These are phyloP conservation scores for Lycocorax pyrrhopterus DNA, from an alignment of 2,113 vertebrate genomes.

Conservation along the genomic window DNA sequence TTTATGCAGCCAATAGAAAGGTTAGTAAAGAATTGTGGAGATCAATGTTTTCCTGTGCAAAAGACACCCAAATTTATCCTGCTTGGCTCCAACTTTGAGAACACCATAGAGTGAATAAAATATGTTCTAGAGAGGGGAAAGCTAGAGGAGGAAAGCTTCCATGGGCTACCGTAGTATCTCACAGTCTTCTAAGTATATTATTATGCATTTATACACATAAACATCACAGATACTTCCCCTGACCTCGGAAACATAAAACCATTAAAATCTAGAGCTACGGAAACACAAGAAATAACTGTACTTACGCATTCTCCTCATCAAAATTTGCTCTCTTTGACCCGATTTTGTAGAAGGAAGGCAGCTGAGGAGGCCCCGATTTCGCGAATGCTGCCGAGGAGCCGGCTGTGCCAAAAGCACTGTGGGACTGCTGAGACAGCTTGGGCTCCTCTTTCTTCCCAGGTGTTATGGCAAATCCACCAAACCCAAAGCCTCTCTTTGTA, in stretches of 20 bases:
- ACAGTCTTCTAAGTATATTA: background rate
- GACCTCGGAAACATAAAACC: background rate
- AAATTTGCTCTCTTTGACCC: constrained; percentile 95
- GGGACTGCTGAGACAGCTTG: constrained; percentile 77
- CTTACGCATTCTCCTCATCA: constrained; percentile 96
- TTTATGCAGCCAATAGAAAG: background rate
- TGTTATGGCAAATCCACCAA: constrained; percentile 92
- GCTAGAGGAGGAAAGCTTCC: background rate
- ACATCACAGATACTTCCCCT: background rate
- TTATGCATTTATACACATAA: background rate
- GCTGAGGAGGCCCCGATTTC: constrained; percentile 83
- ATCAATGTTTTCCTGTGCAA: background rate
- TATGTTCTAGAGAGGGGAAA: background rate
- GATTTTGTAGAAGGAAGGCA: constrained; percentile 98
- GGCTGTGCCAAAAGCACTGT: constrained; percentile 82
- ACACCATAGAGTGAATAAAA: background rate
- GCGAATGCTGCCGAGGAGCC: constrained; percentile 82
- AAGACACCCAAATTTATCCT: background rate
- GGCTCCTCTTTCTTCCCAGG: constrained; percentile 93
- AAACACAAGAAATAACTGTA: background rate
- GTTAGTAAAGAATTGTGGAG: background rate
- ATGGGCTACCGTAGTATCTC: background rate
- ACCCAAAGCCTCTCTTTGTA: constrained; percentile 94
- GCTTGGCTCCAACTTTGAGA: background rate
- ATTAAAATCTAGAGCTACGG: background rate